Evolutionary conservation across 2,797 vertebrate species (phyloP), one percentile per base, ranked within the genome.

Genomic region (Dicrostonyx torquatus): DNA sequence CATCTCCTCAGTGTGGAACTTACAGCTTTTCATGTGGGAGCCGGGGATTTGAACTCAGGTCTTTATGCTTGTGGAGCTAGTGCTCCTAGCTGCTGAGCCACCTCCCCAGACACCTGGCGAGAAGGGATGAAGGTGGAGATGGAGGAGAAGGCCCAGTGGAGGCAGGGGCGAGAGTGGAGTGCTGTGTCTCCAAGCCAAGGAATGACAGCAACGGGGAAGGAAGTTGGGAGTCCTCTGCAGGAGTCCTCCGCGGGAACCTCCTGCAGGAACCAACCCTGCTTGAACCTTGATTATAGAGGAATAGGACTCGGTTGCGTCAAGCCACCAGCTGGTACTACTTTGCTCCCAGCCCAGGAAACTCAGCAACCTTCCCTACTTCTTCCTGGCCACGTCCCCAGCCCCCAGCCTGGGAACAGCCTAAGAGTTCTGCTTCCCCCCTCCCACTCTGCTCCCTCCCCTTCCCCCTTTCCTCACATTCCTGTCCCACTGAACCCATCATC

Each of bases 201-300:
- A 11, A 17, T 58, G 11, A 34, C 22, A 58, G 13, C 22, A 0
- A 3, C 0, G 0, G 77, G 7, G 53, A 48, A 43, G 17, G 14
- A n/a, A 53, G 22, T 29, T 14, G 9, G 53, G 78, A 13, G 40
- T 26, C 20, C 34, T 29, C 37, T 4, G 3, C 29, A 5, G 43
- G 66, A n/a, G 79, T 62, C n/a, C n/a, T 43, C 60, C 48, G 12
- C 50, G 1, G 6, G 7, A 40, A 37, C 76, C 37, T 48, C 75
- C 2, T 9, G 68, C 14, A 78, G 29, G 22, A 68, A 26, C n/a
- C 73, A 43, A 0, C 40, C 37, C 77, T n/a, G 89, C 37, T 2
- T 37, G 34, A 2, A 8, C 48, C 80, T 53, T 7, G 53, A 34
- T 31, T 2, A 1, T 1, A 14, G 40, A 43, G n/a, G 43, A 26